phyloP scores from a whole-genome alignment of 37 sponge, comb jelly and placozoan species.

The Lycopodina hypogea region DNA sequence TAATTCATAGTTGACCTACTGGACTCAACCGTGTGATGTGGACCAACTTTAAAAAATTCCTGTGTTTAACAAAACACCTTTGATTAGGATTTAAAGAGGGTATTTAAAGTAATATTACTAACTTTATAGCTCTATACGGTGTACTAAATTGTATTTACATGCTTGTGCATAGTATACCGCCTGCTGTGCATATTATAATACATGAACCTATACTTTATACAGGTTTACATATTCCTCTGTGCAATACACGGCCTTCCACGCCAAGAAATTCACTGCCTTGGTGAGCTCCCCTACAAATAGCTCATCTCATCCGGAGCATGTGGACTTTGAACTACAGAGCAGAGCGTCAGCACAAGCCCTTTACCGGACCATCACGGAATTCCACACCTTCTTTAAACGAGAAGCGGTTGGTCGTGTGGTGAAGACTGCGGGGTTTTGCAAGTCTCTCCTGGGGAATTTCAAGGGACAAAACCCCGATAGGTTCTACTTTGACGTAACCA shows the following conservation, averaged over 20 bases:
- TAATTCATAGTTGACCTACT: too few species aligned
- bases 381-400: conserved; percentile 76
- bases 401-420: conserved; percentile 62
- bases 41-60: too few species aligned
- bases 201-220: background rate
- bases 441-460: conserved; percentile 63
- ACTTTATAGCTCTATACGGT: too few species aligned
- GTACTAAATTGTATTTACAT: too few species aligned
- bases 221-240: conserved; percentile 62
- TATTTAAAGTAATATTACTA: too few species aligned
- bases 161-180: too few species aligned
- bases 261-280: conserved; percentile 64
- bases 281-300: conserved; percentile 6
- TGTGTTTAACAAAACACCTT: too few species aligned
- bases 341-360: conserved; percentile 62
- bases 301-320: conserved; percentile 8
- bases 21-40: too few species aligned
- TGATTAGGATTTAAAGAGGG: too few species aligned
- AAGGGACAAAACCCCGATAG: conserved; percentile 57
- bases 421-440: conserved; percentile 66
- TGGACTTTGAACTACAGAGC: conserved; percentile 50
- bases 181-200: background rate
- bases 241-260: conserved; percentile 72
- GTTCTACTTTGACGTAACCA: conserved; percentile 75
- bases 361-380: conserved; percentile 75